phyloP scores from a whole-genome alignment of 2,113 vertebrate species.

The Trogon melanurus region DNA sequence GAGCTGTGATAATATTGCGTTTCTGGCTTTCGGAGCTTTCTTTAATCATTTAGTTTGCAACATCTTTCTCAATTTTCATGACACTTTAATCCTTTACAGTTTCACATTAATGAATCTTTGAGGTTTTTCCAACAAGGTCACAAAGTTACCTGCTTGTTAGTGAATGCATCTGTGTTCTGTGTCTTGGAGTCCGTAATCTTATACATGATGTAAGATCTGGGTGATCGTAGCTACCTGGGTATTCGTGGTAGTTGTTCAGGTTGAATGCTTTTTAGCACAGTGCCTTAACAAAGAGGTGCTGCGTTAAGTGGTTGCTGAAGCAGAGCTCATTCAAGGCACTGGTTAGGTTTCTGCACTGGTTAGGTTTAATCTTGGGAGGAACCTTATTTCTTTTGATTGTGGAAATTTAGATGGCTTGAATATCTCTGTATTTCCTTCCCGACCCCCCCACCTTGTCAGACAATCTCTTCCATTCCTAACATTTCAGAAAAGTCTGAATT shows the following conservation, averaged over 20 bases:
- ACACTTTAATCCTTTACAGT: neutral
- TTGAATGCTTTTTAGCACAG: neutral
- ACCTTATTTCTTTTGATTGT: neutral
- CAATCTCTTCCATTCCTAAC: neutral
- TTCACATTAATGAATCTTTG: neutral
- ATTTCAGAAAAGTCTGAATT: neutral
- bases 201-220: neutral
- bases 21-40: neutral
- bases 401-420: neutral
- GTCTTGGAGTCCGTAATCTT: neutral
- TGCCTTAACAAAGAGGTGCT: neutral
- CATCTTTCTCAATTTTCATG: neutral
- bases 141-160: neutral
- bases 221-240: neutral
- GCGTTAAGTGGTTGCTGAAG: neutral
- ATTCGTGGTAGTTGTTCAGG: neutral
- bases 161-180: neutral
- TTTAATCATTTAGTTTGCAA: neutral
- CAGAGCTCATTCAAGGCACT: neutral
- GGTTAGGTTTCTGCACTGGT: neutral
- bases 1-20: neutral
- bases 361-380: neutral
- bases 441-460: neutral
- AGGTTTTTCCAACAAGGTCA: neutral
- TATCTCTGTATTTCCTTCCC: neutral